A percentile compares a stretch with the other conserved stretches of the same genome.
Conservation (phyloP, 2,888 invertebrate genomes). For the Gandaritis pyraliata region DNA sequence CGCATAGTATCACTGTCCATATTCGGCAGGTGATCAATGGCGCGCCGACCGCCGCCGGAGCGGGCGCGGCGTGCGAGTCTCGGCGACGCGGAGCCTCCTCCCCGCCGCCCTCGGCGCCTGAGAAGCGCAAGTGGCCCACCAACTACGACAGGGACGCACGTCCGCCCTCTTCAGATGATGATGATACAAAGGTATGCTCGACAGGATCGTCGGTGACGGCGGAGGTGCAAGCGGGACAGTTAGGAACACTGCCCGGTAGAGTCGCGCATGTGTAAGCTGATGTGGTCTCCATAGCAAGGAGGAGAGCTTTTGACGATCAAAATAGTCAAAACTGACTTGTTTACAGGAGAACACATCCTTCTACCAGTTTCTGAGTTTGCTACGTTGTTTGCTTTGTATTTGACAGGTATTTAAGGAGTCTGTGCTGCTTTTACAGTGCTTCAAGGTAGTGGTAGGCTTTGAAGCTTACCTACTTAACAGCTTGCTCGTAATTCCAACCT, state of each 20-base stretch:
- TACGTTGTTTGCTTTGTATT: no score
- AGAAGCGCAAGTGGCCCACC: slow-evolving; percentile 89
- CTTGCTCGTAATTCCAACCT: no score
- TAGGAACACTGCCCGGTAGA: neutral
- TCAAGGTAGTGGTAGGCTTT: no score
- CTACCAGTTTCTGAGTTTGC: no score
- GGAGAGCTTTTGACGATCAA: no score
- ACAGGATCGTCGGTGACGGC: neutral
- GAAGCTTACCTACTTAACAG: no score
- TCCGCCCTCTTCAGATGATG: slow-evolving; percentile 68
- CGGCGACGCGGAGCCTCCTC: slow-evolving; percentile 75
- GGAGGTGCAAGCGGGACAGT: neutral
- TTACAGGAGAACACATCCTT: no score
- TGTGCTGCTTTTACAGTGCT: no score
- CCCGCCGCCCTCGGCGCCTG: slow-evolving; percentile 84
- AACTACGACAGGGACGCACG: slow-evolving; percentile 52
- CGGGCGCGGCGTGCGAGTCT: slow-evolving; percentile 59
- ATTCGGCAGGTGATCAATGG: slow-evolving; percentile 75
- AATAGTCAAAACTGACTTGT: no score
- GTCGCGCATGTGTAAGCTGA: no score
- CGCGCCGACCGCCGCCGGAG: slow-evolving; percentile 56
- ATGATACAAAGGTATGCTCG: slow-evolving; percentile 60
- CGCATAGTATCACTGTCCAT: slow-evolving; percentile 19
- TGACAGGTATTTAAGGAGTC: no score
- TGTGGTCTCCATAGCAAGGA: no score